Conservation (phyloP, 2,888 invertebrate genomes). For the Malachius bipustulatus region DNA sequence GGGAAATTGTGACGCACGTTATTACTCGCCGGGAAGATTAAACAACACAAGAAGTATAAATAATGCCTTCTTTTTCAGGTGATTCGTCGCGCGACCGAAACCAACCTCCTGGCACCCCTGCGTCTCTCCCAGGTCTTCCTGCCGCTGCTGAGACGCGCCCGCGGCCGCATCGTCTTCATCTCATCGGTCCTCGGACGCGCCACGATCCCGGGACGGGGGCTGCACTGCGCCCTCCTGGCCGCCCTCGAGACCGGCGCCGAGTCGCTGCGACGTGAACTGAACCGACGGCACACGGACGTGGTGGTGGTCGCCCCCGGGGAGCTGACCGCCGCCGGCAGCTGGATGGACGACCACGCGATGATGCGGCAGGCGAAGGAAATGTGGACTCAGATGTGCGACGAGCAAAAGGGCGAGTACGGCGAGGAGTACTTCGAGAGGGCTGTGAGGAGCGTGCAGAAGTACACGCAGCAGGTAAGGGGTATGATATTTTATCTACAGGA, state of each 20-base stretch:
- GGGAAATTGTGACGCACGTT: no score
- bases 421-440: conserved; percentile 75
- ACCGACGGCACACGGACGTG: conserved; percentile 69
- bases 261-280: conserved; percentile 55
- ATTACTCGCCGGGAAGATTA: no score
- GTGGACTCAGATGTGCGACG: conserved; percentile 68
- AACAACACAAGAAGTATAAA: no score
- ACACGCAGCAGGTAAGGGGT: conserved; percentile 56
- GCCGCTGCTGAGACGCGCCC: conserved; percentile 63
- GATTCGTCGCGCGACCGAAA: conserved; percentile 50
- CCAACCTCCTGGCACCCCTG: conserved; percentile 63
- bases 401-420: conserved; percentile 66
- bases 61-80: conserved; percentile 26
- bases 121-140: conserved; percentile 57
- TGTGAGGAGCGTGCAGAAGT: conserved; percentile 66
- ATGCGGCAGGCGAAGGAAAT: conserved; percentile 58
- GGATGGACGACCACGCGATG: conserved; percentile 51
- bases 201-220: conserved; percentile 67
- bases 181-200: conserved; percentile 71
- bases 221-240: conserved; percentile 67
- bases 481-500: not conserved
- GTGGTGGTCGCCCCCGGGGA: conserved; percentile 77
- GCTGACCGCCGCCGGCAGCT: conserved; percentile 67
- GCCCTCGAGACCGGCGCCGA: conserved; percentile 71
- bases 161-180: conserved; percentile 68